Evolutionary conservation across 2,797 vertebrate species (phyloP), one percentile per base, ranked within the genome.

Genomic region (Podarcis siculus): DNA sequence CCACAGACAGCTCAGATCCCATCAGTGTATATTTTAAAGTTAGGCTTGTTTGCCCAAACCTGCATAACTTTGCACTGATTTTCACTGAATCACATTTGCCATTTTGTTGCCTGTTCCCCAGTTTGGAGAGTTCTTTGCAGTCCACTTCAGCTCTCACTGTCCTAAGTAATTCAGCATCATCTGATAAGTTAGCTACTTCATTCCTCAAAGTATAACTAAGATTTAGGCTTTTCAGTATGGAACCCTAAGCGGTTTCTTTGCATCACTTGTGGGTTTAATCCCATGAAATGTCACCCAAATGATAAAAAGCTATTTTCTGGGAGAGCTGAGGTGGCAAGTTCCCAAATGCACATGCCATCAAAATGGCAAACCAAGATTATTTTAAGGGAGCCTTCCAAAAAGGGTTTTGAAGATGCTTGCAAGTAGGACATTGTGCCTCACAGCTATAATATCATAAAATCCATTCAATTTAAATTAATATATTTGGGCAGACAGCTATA

Each of bases 391-490:
- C 95, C 95, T 96, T 94, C 96, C 94, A 87, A 93, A 95, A 93
- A 95, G 89, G 90, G 85, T 93, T 96, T 95, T 95, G 96, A 95
- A 95, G 94, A 96, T 91, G 93, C 89, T 90, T 96, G 96, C 96
- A 95, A 96, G 80, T 79, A 94, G 93, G 95, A 95, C 89, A 84
- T 94, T 96, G 92, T 97, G 97, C 96, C 96, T 97, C 94, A 96
- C 92, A 96, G 96, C 96, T 96, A 95, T 95, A 96, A 96, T 95
- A 95, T 96, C 96, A 95, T 92, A 91, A 96, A 96, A 96, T 94
- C 95, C 96, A 97, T 97, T 96, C 96, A 94, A 97, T 96, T 97
- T 97, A 96, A 97, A 97, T 97, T 95, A 97, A 97, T 97, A 96
- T 94, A 96, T 96, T 96, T 97, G 97, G 97, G 97, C 97, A 97